phyloP scores from a whole-genome alignment of 2,888 invertebrate species.

The Oxytorus armatus region DNA sequence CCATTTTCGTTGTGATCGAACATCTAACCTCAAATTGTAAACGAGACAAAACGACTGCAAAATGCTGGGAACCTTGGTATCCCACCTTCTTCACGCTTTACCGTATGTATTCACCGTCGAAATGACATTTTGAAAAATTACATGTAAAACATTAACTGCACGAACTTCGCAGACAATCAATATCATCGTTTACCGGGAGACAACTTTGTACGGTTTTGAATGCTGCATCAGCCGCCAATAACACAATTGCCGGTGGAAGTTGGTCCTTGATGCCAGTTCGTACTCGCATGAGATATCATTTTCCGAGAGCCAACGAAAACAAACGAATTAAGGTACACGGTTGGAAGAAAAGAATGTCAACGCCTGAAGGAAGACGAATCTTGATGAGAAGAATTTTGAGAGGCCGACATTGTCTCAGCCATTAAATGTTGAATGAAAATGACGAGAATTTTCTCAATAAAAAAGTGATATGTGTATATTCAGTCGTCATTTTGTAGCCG shows the following conservation, averaged over 20 bases:
- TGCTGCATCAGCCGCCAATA: conserved; percentile 13
- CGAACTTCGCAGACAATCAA: conserved; percentile 50
- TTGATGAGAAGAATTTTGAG: conserved; percentile 92
- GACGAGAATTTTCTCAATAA: conserved; percentile 3
- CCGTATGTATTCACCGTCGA: conserved; percentile 69
- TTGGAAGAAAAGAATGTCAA: conserved; percentile 89
- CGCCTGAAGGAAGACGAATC: conserved; percentile 88
- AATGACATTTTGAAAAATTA: background rate
- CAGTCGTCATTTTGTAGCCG: background rate
- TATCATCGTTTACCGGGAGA: conserved; percentile 19
- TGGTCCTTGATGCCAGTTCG: conserved; percentile 79
- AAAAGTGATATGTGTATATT: background rate
- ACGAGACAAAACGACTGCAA: background rate
- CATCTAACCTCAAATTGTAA: conserved; percentile 36
- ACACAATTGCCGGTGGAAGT: conserved; percentile 68
- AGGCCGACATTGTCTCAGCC: conserved; percentile 89
- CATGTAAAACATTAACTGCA: background rate
- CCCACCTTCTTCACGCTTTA: conserved; percentile 67
- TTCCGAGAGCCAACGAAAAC: conserved; percentile 91
- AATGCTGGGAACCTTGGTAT: conserved; percentile 72
- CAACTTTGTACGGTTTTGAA: conserved; percentile 47
- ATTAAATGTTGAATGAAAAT: conserved; percentile 84
- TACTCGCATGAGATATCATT: conserved; percentile 88
- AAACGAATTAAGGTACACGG: conserved; percentile 90
- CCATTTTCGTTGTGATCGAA: background rate